Percentiles rank a stretch among this genome's conserved stretches.
These are phyloP conservation scores for Pseudomyrmex concolor DNA, from an alignment of 1,140 invertebrate genomes.

Conservation along the genomic window DNA sequence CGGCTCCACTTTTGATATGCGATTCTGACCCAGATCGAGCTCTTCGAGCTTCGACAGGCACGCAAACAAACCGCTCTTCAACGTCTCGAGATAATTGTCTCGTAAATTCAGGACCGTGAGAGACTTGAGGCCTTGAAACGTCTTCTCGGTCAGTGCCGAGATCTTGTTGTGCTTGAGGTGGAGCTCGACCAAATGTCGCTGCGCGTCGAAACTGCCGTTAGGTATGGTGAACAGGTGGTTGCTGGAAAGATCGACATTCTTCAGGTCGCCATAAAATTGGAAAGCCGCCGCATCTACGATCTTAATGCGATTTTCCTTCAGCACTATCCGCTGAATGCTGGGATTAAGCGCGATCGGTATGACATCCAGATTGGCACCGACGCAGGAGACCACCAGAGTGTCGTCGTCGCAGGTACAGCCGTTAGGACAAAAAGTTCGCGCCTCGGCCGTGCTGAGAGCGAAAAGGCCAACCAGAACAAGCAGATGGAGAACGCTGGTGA, in stretches of 20 bases:
- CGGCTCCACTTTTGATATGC: slow-evolving; percentile 92
- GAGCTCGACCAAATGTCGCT: slow-evolving; percentile 92
- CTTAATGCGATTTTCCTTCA: slow-evolving; percentile 94
- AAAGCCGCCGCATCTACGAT: slow-evolving; percentile 93
- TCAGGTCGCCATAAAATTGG: slow-evolving; percentile 93
- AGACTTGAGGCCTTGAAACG: slow-evolving; percentile 91
- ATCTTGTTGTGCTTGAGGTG: slow-evolving; percentile 94
- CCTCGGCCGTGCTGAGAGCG: slow-evolving; percentile 80
- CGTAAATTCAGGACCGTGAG: slow-evolving; percentile 92
- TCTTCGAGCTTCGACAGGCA: slow-evolving; percentile 91
- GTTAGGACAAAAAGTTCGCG: slow-evolving; percentile 87
- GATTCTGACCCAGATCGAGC: slow-evolving; percentile 94
- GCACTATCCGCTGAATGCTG: slow-evolving; percentile 92
- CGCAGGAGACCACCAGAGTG: slow-evolving; percentile 93
- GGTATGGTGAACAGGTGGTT: slow-evolving; percentile 93
- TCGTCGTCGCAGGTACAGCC: slow-evolving; percentile 95
- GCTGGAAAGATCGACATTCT: slow-evolving; percentile 92
- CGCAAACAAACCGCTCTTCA: slow-evolving; percentile 91
- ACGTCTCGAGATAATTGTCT: slow-evolving; percentile 92
- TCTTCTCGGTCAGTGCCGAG: slow-evolving; percentile 90
- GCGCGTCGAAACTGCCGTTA: slow-evolving; percentile 90
- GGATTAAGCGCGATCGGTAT: slow-evolving; percentile 96
- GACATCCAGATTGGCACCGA: slow-evolving; percentile 93
- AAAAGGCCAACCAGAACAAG: slow-evolving; percentile 77
- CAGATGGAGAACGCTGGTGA: slow-evolving; percentile 61